A percentile compares a stretch with the other conserved stretches of the same genome.
Evolutionary conservation across 2,888 invertebrate genomes (phyloP).

Genomic region (Zhuqinia jingwanae): DNA sequence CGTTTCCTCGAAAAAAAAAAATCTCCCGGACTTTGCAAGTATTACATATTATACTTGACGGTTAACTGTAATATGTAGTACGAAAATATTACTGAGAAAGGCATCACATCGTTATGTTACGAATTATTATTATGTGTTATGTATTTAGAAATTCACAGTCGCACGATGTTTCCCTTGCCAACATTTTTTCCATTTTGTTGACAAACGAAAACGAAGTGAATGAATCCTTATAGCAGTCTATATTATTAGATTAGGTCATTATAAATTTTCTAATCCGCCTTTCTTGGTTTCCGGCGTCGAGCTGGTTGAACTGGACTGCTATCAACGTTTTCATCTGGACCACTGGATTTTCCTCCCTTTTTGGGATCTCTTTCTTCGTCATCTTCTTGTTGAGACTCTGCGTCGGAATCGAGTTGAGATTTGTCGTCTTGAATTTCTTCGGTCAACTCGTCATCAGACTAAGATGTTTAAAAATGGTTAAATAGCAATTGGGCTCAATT

Average conservation of each 20-base stretch:
- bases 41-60: too few relatives aligned
- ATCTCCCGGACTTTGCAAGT: too few relatives aligned
- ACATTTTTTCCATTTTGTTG: neutral
- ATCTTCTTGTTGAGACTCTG: conserved; percentile 64
- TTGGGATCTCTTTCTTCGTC: conserved; percentile 58
- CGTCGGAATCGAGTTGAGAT: conserved; percentile 51
- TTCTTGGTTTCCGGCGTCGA: conserved; percentile 74
- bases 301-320: conserved; percentile 78
- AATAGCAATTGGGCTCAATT: neutral
- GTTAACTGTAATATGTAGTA: neutral
- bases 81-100: conserved; percentile 23
- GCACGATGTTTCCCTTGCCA: neutral
- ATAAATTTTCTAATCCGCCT: conserved; percentile 72
- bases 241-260: neutral
- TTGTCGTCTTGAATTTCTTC: conserved; percentile 73
- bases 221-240: neutral
- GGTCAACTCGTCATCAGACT: conserved; percentile 71
- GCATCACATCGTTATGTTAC: conserved; percentile 34
- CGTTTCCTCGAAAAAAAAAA: neutral
- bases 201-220: neutral
- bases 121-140: neutral
- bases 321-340: conserved; percentile 78
- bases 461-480: too few relatives aligned
- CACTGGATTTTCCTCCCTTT: conserved; percentile 73
- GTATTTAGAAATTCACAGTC: conserved; percentile 16